These are phyloP conservation scores for Crotophaga sulcirostris DNA, from an alignment of 2,113 vertebrate genomes.

Conservation along the genomic window DNA sequence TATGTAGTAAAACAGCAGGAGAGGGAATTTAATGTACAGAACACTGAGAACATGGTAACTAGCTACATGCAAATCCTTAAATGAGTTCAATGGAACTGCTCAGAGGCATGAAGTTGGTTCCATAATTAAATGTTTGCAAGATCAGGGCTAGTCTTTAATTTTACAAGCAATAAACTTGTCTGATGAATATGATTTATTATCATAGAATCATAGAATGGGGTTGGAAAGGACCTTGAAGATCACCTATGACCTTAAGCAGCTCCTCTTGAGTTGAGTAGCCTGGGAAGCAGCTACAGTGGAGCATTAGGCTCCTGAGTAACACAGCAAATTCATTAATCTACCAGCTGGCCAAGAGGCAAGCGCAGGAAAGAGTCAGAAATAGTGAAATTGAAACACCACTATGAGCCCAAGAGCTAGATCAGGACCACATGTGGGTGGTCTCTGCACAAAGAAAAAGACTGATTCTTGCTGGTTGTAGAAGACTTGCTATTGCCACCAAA, in stretches of 20 bases:
- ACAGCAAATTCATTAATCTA: neutral
- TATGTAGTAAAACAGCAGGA: neutral
- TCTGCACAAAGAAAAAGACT: neutral
- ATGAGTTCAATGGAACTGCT: neutral
- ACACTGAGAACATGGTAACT: neutral
- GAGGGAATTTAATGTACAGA: neutral
- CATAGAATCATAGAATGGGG: too few relatives aligned
- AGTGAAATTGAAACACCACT: neutral
- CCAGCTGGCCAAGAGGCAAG: neutral
- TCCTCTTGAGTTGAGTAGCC: neutral
- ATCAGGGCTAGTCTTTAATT: neutral
- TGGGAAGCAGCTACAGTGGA: neutral
- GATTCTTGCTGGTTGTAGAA: neutral
- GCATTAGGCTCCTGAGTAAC: neutral
- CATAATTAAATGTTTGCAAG: neutral
- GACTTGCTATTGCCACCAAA: neutral
- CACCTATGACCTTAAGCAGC: neutral
- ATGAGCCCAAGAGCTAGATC: neutral
- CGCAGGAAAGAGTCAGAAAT: neutral
- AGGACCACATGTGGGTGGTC: neutral
- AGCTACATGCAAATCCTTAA: neutral
- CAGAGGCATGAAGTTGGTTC: neutral
- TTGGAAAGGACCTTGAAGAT: too few relatives aligned
- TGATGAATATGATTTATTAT: neutral
- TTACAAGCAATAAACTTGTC: neutral